Evolutionary conservation across 2,113 vertebrate genomes (phyloP).

Genomic region (Istiophorus platypterus): DNA sequence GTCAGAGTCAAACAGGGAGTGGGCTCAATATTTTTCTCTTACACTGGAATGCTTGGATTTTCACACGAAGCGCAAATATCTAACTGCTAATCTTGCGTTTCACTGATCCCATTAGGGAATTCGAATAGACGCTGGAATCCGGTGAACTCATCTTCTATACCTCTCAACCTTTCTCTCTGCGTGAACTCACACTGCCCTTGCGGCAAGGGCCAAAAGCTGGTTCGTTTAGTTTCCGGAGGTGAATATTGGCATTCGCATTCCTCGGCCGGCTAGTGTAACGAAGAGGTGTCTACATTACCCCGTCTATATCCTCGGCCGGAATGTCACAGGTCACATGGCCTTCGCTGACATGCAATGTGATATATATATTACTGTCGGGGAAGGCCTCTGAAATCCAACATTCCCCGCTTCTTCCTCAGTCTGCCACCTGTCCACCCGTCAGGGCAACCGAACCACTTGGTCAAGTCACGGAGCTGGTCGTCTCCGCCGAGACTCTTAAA

Average conservation of each 20-base stretch:
- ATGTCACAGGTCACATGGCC: conserved; percentile 68
- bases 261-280: conserved; percentile 62
- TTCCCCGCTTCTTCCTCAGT: conserved; percentile 31
- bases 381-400: conserved; percentile 59
- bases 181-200: conserved; percentile 40
- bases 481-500: conserved; percentile 4
- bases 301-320: conserved; percentile 64
- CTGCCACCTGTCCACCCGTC: conserved; percentile 35
- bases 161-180: neutral
- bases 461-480: too few species aligned
- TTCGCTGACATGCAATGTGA: conserved; percentile 67
- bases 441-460: too few species aligned
- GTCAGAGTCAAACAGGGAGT: neutral
- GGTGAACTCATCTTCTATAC: neutral
- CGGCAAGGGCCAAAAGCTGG: conserved; percentile 54
- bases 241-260: conserved; percentile 69
- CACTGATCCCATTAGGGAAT: neutral
- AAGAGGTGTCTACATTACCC: conserved; percentile 66
- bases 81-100: neutral
- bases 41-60: neutral
- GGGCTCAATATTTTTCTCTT: neutral
- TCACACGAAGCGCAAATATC: neutral
- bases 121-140: neutral
- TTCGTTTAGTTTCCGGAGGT: conserved; percentile 64
- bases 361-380: conserved; percentile 64